These are phyloP conservation scores for Nasonia vitripennis DNA, from an alignment of 1,140 invertebrate species.

Conservation along the genomic window DNA sequence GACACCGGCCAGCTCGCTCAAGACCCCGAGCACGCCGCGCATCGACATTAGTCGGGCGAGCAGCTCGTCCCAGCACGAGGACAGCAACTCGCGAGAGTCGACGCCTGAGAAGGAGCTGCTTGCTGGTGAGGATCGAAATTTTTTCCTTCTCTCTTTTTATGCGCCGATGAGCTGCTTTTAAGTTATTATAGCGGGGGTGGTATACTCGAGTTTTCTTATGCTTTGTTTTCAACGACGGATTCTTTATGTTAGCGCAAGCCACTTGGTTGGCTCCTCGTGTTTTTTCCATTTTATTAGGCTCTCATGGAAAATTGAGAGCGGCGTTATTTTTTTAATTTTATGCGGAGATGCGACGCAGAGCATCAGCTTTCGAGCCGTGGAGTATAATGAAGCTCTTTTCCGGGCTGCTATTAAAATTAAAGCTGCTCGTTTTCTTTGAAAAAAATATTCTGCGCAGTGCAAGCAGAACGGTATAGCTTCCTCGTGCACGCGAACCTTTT, in stretches of 20 bases:
- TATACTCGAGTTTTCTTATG: neutral
- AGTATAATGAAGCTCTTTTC: too few relatives aligned
- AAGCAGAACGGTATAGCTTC: too few relatives aligned
- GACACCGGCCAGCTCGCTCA: constrained; percentile 74
- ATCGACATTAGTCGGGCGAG: constrained; percentile 92
- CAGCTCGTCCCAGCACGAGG: constrained; percentile 88
- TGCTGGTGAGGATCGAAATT: constrained; percentile 61
- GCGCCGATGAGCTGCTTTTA: neutral
- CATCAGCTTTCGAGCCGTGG: neutral
- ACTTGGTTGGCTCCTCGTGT: too few relatives aligned
- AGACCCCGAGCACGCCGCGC: constrained; percentile 84
- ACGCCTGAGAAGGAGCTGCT: constrained; percentile 87
- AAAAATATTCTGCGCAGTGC: too few relatives aligned
- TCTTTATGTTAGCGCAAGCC: too few relatives aligned
- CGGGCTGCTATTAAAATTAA: too few relatives aligned
- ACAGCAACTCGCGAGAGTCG: constrained; percentile 83
- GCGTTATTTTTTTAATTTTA: neutral
- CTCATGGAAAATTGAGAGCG: too few relatives aligned
- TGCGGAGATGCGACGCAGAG: neutral
- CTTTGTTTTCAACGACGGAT: neutral
- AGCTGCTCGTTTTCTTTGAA: too few relatives aligned
- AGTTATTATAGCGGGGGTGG: neutral
- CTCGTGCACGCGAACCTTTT: too few relatives aligned
- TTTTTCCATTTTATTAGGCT: too few relatives aligned
- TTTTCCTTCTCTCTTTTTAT: neutral